These are phyloP conservation scores for Solea solea DNA, from an alignment of 2,113 vertebrate species.

Conservation along the genomic window DNA sequence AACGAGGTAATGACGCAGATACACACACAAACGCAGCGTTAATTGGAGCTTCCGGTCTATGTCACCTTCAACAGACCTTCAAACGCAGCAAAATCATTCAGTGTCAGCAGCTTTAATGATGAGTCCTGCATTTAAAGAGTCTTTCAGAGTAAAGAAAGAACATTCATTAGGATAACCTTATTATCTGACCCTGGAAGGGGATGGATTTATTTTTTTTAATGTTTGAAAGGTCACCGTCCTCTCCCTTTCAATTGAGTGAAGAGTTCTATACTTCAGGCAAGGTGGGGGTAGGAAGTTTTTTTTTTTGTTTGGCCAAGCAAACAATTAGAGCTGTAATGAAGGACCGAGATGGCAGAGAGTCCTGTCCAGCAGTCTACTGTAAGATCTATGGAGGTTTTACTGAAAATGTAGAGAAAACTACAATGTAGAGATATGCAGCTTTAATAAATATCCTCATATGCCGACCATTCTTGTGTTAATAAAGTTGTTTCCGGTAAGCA, in stretches of 20 bases:
- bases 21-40: too few relatives aligned
- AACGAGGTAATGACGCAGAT: too few relatives aligned
- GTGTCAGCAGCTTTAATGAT: constrained; percentile 14
- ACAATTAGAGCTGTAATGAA: constrained; percentile 53
- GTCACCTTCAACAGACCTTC: too few relatives aligned
- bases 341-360: background rate
- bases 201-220: constrained; percentile 49
- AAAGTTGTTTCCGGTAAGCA: too few relatives aligned
- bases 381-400: background rate
- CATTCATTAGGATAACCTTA: constrained; percentile 38
- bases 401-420: background rate
- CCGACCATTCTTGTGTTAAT: too few relatives aligned
- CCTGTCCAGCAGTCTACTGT: background rate
- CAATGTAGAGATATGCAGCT: too few relatives aligned
- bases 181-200: constrained; percentile 48
- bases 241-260: constrained; percentile 44
- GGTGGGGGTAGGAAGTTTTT: constrained; percentile 31
- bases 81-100: too few relatives aligned
- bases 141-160: constrained; percentile 18
- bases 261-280: constrained; percentile 34
- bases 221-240: constrained; percentile 54
- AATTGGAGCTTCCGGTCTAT: too few relatives aligned
- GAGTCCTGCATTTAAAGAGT: constrained; percentile 32
- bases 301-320: constrained; percentile 43
- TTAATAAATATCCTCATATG: too few relatives aligned